phyloP scores from a whole-genome alignment of 37 sponge, comb jelly and placozoan species.

The Cladorhizidae sp. region DNA sequence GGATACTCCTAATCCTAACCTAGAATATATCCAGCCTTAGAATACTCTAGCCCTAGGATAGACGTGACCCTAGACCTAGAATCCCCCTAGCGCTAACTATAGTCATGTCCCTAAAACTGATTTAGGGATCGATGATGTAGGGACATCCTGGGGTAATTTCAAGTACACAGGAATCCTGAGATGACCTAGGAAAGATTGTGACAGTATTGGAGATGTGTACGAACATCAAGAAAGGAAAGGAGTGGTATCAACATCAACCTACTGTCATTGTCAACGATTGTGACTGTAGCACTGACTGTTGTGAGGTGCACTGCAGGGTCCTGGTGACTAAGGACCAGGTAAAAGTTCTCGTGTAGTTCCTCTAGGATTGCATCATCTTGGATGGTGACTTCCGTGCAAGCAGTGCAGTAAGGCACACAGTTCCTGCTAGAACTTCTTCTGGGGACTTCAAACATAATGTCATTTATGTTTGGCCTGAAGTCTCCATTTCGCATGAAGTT shows the following conservation, averaged over 20 bases:
- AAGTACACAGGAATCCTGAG: too few relatives aligned
- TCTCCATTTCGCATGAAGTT: neutral
- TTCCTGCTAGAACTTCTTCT: neutral
- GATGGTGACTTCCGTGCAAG: slow-evolving; percentile 1
- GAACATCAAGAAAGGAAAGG: too few relatives aligned
- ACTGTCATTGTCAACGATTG: slow-evolving; percentile 20
- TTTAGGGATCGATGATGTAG: too few relatives aligned
- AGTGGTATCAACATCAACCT: neutral
- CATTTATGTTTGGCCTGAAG: neutral
- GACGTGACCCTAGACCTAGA: too few relatives aligned
- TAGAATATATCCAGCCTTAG: too few relatives aligned
- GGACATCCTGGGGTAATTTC: too few relatives aligned
- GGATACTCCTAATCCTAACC: too few relatives aligned
- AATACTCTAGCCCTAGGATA: too few relatives aligned
- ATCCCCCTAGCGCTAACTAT: too few relatives aligned
- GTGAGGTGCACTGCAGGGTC: neutral
- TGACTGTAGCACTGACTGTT: neutral
- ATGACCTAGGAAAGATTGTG: too few relatives aligned
- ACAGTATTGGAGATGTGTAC: too few relatives aligned
- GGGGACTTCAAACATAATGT: neutral
- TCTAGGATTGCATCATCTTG: slow-evolving; percentile 8
- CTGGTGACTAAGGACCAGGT: neutral
- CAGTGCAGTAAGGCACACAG: neutral
- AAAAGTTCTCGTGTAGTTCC: neutral
- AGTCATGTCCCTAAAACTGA: too few relatives aligned